Conservation (phyloP, 2,797 vertebrate species). For the Aulostomus chinensis region DNA sequence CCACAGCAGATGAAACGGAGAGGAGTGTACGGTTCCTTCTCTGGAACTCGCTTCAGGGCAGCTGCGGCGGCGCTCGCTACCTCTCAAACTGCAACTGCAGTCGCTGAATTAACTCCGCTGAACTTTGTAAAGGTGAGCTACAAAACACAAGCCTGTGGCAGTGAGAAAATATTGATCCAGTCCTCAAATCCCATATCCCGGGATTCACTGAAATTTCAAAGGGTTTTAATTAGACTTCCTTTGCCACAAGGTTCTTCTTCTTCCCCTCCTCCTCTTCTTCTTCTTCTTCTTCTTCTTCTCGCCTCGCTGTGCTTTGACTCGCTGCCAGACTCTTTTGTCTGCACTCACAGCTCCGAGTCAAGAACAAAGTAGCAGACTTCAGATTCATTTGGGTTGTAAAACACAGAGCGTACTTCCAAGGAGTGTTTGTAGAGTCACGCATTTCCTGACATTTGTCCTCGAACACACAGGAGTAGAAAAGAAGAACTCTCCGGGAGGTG, state of each 20-base stretch:
- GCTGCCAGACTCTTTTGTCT: conserved; percentile 41
- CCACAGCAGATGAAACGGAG: background rate
- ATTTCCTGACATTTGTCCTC: background rate
- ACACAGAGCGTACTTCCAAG: conserved; percentile 3
- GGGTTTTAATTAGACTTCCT: conserved; percentile 63
- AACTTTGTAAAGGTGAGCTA: conserved; percentile 59
- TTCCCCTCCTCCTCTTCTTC: too few relatives aligned
- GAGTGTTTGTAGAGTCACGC: conserved; percentile 8
- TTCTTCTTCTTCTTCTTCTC: too few relatives aligned
- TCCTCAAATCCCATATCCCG: conserved; percentile 42
- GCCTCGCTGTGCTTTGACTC: conserved; percentile 30
- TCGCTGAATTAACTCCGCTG: conserved; percentile 60
- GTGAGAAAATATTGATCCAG: conserved; percentile 65
- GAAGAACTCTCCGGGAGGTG: too few relatives aligned
- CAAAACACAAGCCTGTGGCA: conserved; percentile 44
- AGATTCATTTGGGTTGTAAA: conserved; percentile 35
- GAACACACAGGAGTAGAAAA: too few relatives aligned
- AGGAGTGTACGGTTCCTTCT: conserved; percentile 17
- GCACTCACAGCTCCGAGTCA: conserved; percentile 34
- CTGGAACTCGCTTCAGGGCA: conserved; percentile 31
- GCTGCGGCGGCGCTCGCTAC: conserved; percentile 50
- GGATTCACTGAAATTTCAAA: conserved; percentile 34
- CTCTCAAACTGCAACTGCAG: conserved; percentile 40
- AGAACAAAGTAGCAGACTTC: conserved; percentile 48
- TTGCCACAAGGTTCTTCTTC: conserved; percentile 32